Evolutionary conservation across 2,888 invertebrate genomes (phyloP), one percentile per base, ranked within the genome.

Genomic region (Parelbella ahira): DNA sequence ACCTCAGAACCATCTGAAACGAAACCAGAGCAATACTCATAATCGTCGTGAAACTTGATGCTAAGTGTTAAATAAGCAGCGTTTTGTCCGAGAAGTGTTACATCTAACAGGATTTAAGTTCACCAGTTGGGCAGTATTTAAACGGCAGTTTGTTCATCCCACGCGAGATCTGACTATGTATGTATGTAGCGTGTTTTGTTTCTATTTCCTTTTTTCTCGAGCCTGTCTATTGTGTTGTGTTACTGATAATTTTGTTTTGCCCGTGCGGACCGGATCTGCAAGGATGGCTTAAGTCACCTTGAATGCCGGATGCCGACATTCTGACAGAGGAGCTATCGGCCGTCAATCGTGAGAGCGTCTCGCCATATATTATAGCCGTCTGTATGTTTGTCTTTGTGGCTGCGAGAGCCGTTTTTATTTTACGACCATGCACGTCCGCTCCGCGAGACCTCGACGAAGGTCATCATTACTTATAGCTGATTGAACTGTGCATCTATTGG

Each of bases 231-330:
- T 59, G 58, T 60, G 47, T 49, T 42, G 9, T 15, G 27, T 34
- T 48, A 45, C 43, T 49, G 53, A 53, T 53, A 50, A 57, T 57
- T 56, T 50, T 62, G 49, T 57, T 56, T 50, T 62, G 49, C 52
- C 51, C 60, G 53, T 53, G 47, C 49, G 54, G 71, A 72, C 73
- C 74, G 77, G 76, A 76, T 77, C 75, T 72, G 80, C 76, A 77
- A 80, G 78, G 83, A 84, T 82, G 73, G 71, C 56, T 56, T 53
- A 75, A 76, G 80, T 86, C 84, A 86, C 86, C 84, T 86, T 84
- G 84, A 76, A 68, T 76, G 77, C 82, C 84, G 84, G 86, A 86
- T 81, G 79, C 74, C 77, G 73, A 56, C 66, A 53, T 68, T 73
- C 78, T 74, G 79, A 60, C 67, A 64, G 50, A 73, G 75, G 62